A percentile compares a stretch with the other conserved stretches of the same genome.
phyloP scores from a whole-genome alignment of 2,113 vertebrate species.

The Anarrhichthys ocellatus region DNA sequence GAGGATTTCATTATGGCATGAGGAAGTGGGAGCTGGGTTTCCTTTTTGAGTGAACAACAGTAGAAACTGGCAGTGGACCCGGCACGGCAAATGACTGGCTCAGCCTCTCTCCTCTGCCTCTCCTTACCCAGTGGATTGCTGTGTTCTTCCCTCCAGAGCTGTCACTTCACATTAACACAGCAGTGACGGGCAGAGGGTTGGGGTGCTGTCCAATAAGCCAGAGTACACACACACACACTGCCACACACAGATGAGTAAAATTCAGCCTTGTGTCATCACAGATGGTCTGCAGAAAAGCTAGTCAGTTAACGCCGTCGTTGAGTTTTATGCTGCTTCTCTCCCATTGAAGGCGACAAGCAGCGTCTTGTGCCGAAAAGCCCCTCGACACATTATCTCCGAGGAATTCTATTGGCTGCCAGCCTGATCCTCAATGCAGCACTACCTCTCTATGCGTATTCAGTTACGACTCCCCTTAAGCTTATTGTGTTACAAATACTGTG shows the following conservation, averaged over 20 bases:
- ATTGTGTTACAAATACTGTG: constrained; percentile 58
- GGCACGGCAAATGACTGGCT: constrained; percentile 58
- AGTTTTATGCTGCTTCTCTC: constrained; percentile 47
- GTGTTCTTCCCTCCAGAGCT: constrained; percentile 77
- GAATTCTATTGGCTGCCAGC: constrained; percentile 54
- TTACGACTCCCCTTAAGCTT: constrained; percentile 66
- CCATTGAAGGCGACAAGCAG: constrained; percentile 37
- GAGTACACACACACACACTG: constrained; percentile 24
- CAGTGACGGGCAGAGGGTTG: constrained; percentile 66
- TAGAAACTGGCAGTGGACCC: constrained; percentile 67
- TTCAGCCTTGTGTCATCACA: constrained; percentile 71
- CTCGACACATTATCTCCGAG: constrained; percentile 48
- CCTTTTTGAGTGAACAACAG: constrained; percentile 41
- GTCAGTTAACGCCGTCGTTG: constrained; percentile 67
- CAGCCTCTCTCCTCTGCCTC: constrained; percentile 47
- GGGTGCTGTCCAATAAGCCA: constrained; percentile 66
- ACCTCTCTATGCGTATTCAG: constrained; percentile 57
- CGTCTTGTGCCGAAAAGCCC: constrained; percentile 45
- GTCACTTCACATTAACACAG: constrained; percentile 81
- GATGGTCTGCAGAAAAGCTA: constrained; percentile 69
- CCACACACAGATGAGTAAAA: constrained; percentile 64
- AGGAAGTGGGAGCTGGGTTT: constrained; percentile 41
- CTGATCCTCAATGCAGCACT: constrained; percentile 45
- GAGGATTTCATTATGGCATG: constrained; percentile 62
- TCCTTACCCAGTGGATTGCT: constrained; percentile 71